These are phyloP conservation scores for Strix uralensis DNA, from an alignment of 2,113 vertebrate genomes.

Conservation along the genomic window DNA sequence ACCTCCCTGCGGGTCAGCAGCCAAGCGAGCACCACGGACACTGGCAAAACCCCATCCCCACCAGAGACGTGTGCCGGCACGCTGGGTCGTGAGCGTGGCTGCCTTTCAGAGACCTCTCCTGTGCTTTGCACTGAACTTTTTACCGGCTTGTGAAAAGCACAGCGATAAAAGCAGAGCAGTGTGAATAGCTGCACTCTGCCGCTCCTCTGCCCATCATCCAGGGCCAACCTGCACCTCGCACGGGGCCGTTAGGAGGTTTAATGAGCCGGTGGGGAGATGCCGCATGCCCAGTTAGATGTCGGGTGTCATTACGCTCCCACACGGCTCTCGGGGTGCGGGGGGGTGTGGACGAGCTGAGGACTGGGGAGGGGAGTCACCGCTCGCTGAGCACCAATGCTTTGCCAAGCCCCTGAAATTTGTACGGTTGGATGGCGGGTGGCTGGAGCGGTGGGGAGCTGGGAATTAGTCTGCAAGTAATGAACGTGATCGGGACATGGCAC, in stretches of 20 bases:
- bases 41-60: neutral
- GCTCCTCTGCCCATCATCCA: neutral
- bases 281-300: neutral
- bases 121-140: slow-evolving; percentile 36
- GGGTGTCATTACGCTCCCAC: neutral
- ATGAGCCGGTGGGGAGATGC: neutral
- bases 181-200: neutral
- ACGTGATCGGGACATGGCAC: fast-evolving
- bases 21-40: fast-evolving
- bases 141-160: neutral
- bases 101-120: slow-evolving; percentile 16
- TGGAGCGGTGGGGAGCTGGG: neutral
- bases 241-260: neutral
- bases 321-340: neutral
- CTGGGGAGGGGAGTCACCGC: fast-evolving
- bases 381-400: neutral
- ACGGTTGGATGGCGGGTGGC: neutral
- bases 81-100: neutral
- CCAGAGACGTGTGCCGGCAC: neutral
- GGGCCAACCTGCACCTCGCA: neutral
- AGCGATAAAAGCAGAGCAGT: slow-evolving; percentile 16
- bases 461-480: neutral
- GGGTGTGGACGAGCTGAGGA: neutral
- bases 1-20: neutral
- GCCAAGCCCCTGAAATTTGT: neutral